Evolutionary conservation across 2,888 invertebrate genomes (phyloP).

Genomic region (Argyresthia goedartella): DNA sequence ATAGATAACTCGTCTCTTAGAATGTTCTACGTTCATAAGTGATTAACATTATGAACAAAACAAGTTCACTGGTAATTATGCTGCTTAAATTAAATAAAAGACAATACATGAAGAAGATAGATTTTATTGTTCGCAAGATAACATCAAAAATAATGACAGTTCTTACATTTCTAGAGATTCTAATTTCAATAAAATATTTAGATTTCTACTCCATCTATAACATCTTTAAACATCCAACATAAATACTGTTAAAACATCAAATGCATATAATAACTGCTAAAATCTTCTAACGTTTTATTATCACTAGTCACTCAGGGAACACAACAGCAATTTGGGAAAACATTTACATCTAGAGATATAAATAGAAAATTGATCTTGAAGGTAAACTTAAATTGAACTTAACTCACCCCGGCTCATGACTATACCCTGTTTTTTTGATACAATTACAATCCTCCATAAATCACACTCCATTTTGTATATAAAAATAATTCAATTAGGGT

Average conservation of each 20-base stretch:
- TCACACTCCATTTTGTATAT: constrained; percentile 19
- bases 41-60: no score
- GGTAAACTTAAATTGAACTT: constrained; percentile 22
- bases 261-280: background rate
- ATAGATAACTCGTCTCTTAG: no score
- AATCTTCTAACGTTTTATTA: constrained; percentile 27
- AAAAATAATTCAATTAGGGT: constrained; percentile 53
- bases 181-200: constrained; percentile 43
- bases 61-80: no score
- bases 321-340: constrained; percentile 47
- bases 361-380: constrained; percentile 30
- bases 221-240: constrained; percentile 16
- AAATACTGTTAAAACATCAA: constrained; percentile 7
- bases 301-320: constrained; percentile 37
- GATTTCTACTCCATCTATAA: constrained; percentile 42
- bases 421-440: constrained; percentile 62
- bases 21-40: no score
- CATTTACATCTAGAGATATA: constrained; percentile 9
- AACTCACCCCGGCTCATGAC: constrained; percentile 31
- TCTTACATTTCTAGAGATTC: constrained; percentile 44
- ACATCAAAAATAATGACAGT: constrained; percentile 55
- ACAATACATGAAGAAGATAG: no score
- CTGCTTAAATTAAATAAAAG: no score
- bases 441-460: constrained; percentile 35
- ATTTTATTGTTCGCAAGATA: constrained; percentile 16